Conservation (phyloP, 2,888 invertebrate species). For the Drymonia ruficornis region DNA sequence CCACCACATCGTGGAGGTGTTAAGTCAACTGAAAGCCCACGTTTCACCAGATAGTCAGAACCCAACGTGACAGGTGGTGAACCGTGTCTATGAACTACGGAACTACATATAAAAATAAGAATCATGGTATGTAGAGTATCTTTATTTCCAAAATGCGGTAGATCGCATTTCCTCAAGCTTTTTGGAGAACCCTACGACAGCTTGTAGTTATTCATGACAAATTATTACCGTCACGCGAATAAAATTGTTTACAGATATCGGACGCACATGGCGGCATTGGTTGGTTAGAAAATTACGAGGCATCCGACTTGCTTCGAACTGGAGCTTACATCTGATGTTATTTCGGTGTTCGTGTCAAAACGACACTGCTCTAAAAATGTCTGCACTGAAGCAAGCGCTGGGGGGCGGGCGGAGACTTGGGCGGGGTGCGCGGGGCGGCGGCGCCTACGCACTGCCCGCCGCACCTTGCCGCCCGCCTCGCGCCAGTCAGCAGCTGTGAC, state of each 20-base stretch:
- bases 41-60: too few species aligned
- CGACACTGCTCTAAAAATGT: slow-evolving; percentile 83
- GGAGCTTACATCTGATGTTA: slow-evolving; percentile 73
- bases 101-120: not conserved
- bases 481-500: slow-evolving; percentile 83
- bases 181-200: too few species aligned
- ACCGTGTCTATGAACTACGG: too few species aligned
- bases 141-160: too few species aligned
- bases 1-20: too few species aligned
- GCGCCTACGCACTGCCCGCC: slow-evolving; percentile 77
- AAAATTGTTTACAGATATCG: slow-evolving; percentile 28
- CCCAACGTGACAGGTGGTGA: too few species aligned
- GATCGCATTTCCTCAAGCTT: too few species aligned
- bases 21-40: too few species aligned
- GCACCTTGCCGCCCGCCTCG: slow-evolving; percentile 80
- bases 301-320: slow-evolving; percentile 57
- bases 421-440: slow-evolving; percentile 47
- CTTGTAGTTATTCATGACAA: not conserved
- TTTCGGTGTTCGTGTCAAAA: slow-evolving; percentile 84
- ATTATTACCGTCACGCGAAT: not conserved
- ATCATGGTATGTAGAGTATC: not conserved
- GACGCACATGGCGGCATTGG: slow-evolving; percentile 43
- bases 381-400: slow-evolving; percentile 53
- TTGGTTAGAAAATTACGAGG: slow-evolving; percentile 56
- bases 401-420: slow-evolving; percentile 32